Percentiles rank a stretch among this genome's conserved stretches.
Evolutionary conservation across 2,113 vertebrate genomes (phyloP).

Genomic region (Bubo bubo): DNA sequence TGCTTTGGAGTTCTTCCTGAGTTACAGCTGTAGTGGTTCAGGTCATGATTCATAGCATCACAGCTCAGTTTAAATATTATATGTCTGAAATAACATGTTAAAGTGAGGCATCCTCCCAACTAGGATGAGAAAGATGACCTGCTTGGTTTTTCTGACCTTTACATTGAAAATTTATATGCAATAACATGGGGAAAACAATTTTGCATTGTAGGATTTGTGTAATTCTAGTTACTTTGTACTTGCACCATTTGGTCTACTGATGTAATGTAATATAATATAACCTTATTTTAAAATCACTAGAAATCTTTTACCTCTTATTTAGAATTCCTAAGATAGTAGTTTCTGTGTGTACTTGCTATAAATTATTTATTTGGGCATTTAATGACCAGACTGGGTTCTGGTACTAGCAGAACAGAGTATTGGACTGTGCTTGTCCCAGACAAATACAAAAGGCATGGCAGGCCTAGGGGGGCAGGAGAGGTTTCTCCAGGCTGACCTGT

Average conservation of each 20-base stretch:
- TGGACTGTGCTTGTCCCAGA: not conserved
- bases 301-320: not conserved
- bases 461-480: not conserved
- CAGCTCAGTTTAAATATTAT: not conserved
- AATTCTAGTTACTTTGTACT: not conserved
- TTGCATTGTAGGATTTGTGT: not conserved
- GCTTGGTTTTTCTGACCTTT: not conserved
- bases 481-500: not conserved
- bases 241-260: not conserved
- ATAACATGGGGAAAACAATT: rapidly evolving
- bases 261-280: not conserved
- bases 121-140: not conserved
- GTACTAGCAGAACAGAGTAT: not conserved
- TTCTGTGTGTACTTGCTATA: not conserved
- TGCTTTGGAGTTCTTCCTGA: not conserved
- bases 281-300: not conserved
- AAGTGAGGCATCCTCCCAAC: not conserved
- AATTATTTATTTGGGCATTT: not conserved
- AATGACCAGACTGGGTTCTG: not conserved
- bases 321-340: not conserved
- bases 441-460: not conserved
- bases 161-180: not conserved
- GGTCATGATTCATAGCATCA: slow-evolving; percentile 22
- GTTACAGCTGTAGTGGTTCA: not conserved
- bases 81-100: not conserved